Evolutionary conservation across 2,797 vertebrate genomes (phyloP).

Genomic region (Ceyx erithaca): DNA sequence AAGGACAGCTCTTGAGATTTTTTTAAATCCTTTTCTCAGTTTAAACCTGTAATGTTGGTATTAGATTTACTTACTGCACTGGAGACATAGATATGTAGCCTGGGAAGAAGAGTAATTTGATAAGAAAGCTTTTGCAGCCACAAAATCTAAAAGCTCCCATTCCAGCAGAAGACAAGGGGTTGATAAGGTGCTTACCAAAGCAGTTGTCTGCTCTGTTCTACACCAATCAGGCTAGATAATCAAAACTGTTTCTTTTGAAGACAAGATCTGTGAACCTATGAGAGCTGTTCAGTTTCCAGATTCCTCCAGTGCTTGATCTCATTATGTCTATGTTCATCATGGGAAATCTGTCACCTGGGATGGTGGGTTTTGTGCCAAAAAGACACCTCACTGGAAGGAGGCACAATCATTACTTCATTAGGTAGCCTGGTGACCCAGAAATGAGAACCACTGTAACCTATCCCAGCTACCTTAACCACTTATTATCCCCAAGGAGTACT

Average conservation of each 20-base stretch:
- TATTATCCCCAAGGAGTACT: not conserved
- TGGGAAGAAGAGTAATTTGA: not conserved
- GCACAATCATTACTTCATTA: not conserved
- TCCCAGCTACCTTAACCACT: not conserved
- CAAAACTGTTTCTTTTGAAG: not conserved
- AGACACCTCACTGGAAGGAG: not conserved
- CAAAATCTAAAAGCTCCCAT: not conserved
- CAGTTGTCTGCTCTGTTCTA: not conserved
- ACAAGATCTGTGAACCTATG: not conserved
- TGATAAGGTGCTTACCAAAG: not conserved
- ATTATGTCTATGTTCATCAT: not conserved
- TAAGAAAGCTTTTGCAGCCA: not conserved
- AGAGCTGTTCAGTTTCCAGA: not conserved
- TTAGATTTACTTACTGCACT: not conserved
- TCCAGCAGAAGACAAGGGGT: not conserved
- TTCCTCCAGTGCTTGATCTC: not conserved
- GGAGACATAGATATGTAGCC: not conserved
- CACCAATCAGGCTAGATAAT: not conserved
- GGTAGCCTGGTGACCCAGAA: not conserved
- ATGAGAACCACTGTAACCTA: not conserved
- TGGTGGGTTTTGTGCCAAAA: not conserved
- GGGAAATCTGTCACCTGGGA: not conserved
- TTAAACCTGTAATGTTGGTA: not conserved
- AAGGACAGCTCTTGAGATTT: not conserved
- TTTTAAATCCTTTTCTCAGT: not conserved